Conservation (phyloP, 2,113 vertebrate genomes). For the Eudyptes chrysolophus region DNA sequence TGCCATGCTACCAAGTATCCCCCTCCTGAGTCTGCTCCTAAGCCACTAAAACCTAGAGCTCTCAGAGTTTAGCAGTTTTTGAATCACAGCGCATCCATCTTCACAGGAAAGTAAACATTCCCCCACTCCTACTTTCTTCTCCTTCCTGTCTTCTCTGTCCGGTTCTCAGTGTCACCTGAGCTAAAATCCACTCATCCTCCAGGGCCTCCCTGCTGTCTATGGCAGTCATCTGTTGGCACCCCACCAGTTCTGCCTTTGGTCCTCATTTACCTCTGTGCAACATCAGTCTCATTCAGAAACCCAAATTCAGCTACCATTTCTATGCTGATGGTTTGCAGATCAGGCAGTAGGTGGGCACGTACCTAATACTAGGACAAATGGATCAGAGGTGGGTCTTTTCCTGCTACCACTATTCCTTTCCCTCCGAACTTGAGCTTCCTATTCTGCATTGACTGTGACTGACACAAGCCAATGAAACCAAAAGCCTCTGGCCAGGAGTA, state of each 20-base stretch:
- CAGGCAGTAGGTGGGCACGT: neutral
- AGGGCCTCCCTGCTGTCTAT: neutral
- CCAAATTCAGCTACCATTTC: neutral
- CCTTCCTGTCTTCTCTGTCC: neutral
- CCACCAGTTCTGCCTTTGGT: neutral
- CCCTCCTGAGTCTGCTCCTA: neutral
- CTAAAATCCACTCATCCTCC: neutral
- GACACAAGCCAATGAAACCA: neutral
- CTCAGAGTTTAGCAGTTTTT: neutral
- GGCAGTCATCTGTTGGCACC: neutral
- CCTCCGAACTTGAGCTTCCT: neutral
- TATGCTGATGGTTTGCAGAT: too few species aligned
- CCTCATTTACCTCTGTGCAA: neutral
- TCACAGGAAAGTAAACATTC: neutral
- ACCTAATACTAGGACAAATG: neutral
- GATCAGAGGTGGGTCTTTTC: neutral
- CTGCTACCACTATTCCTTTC: too few species aligned
- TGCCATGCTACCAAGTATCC: neutral
- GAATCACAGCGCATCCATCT: neutral
- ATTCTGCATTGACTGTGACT: neutral
- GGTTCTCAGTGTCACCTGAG: neutral
- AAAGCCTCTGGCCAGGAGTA: neutral
- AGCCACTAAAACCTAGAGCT: neutral
- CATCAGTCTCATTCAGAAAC: fast-evolving
- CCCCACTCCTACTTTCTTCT: neutral